These are phyloP conservation scores for Eulemur albifrons DNA, from an alignment of 2,797 vertebrate genomes.

Conservation along the genomic window DNA sequence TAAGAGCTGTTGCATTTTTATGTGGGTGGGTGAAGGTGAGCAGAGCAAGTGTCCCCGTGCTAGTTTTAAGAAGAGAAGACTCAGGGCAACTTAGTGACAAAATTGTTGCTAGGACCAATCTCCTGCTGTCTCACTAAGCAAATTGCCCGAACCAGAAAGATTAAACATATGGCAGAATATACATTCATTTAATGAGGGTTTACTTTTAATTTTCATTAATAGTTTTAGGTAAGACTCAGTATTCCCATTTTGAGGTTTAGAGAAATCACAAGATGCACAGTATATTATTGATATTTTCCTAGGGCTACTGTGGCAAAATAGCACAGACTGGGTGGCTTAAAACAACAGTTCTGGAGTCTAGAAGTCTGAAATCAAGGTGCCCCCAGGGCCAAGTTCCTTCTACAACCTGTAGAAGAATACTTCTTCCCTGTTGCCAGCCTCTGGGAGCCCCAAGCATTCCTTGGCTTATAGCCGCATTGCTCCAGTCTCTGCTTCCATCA, in stretches of 20 bases:
- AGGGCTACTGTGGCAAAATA: background rate
- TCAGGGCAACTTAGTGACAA: fast-evolving
- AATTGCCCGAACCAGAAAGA: background rate
- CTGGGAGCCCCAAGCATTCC: background rate
- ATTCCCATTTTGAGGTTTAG: background rate
- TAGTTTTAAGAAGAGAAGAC: background rate
- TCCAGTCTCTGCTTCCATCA: background rate
- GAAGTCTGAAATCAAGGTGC: background rate
- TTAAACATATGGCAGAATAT: no score
- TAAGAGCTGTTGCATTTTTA: background rate
- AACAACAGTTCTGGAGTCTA: background rate
- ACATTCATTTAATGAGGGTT: background rate
- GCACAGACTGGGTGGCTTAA: background rate
- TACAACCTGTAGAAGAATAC: background rate
- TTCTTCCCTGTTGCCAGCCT: background rate
- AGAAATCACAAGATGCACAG: background rate
- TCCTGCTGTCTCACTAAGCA: background rate
- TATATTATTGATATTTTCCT: background rate
- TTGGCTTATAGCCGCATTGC: background rate
- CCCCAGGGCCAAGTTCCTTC: background rate
- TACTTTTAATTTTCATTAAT: background rate
- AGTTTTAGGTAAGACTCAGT: background rate
- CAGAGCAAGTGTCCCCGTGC: background rate
- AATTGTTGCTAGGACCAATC: background rate
- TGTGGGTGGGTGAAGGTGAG: background rate